These are phyloP conservation scores for Parnassius orleans DNA, from an alignment of 2,888 invertebrate genomes.

Conservation along the genomic window DNA sequence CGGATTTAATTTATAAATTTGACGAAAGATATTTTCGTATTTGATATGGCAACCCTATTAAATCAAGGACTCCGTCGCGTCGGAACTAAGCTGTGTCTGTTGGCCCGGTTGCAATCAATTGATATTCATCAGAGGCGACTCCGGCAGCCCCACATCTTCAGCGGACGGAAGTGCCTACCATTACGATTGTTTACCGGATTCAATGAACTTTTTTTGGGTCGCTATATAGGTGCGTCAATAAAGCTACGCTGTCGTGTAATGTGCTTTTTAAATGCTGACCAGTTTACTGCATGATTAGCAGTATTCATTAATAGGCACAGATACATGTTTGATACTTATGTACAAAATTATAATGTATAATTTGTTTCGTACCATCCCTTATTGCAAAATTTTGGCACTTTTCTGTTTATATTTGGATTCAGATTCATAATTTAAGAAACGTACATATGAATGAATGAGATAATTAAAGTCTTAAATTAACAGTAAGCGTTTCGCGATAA, in stretches of 20 bases:
- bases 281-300: conserved; percentile 26
- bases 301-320: no score
- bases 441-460: no score
- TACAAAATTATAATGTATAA: no score
- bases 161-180: conserved; percentile 57
- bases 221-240: conserved; percentile 32
- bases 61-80: background rate
- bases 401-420: no score
- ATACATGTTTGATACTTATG: no score
- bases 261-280: conserved; percentile 30
- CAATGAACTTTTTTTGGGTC: conserved; percentile 68
- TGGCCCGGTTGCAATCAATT: conserved; percentile 27
- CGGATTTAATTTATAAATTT: background rate
- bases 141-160: conserved; percentile 49
- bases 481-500: no score
- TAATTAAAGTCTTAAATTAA: no score
- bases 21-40: background rate
- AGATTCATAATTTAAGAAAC: no score
- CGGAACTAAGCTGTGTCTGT: conserved; percentile 15
- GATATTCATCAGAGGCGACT: conserved; percentile 53
- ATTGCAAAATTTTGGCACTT: no score
- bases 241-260: conserved; percentile 11
- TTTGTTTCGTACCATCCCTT: no score
- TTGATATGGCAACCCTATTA: conserved; percentile 1
- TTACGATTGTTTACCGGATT: conserved; percentile 64